Evolutionary conservation across 2,797 vertebrate species (phyloP).

Genomic region (Cirrhinus mrigala): DNA sequence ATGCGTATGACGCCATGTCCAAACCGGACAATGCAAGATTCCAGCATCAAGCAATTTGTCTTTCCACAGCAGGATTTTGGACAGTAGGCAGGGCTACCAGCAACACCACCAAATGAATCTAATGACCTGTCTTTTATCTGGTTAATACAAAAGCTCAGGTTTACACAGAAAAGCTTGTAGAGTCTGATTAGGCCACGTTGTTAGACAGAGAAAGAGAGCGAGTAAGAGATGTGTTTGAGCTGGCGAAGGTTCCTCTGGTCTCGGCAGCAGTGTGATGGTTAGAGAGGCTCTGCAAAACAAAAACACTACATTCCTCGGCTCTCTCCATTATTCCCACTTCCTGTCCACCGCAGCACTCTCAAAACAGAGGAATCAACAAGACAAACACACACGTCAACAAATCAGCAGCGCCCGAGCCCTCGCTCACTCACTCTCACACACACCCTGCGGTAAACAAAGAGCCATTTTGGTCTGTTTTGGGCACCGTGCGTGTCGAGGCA

Average conservation of each 20-base stretch:
- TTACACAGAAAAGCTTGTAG: not conserved
- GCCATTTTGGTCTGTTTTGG: slow-evolving; percentile 31
- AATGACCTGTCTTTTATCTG: not conserved
- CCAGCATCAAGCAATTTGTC: not conserved
- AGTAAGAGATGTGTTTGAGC: not conserved
- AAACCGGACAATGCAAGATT: not conserved
- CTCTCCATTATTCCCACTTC: slow-evolving; percentile 79
- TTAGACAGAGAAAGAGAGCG: not conserved
- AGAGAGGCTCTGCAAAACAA: slow-evolving; percentile 64
- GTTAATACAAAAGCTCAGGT: not conserved
- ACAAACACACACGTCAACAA: slow-evolving; percentile 73
- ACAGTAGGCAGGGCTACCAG: not conserved
- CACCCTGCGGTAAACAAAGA: slow-evolving; percentile 44
- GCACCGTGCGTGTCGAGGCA: slow-evolving; percentile 24
- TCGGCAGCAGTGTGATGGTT: slow-evolving; percentile 16
- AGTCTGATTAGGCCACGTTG: not conserved
- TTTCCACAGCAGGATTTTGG: not conserved
- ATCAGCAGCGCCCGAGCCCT: slow-evolving; percentile 51
- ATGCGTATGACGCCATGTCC: not conserved
- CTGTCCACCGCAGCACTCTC: slow-evolving; percentile 69
- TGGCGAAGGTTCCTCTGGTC: slow-evolving; percentile 10
- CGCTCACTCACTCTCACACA: slow-evolving; percentile 21
- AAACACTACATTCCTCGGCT: slow-evolving; percentile 75
- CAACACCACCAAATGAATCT: not conserved
- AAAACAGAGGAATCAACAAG: slow-evolving; percentile 76